phyloP scores from a whole-genome alignment of 2,888 invertebrate genomes.

The Pelosia muscerda region DNA sequence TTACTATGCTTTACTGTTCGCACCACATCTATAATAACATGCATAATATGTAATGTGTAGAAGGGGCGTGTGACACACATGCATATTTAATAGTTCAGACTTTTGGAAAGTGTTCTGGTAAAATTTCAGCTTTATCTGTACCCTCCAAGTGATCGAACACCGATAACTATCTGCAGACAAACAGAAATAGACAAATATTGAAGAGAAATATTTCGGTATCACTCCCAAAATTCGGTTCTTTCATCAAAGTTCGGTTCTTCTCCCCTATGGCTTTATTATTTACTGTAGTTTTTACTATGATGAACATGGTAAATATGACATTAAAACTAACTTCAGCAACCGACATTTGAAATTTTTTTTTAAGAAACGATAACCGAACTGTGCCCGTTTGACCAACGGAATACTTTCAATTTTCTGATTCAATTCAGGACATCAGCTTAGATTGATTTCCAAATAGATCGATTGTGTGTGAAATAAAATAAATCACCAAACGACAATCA shows the following conservation, averaged over 20 bases:
- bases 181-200: too few relatives aligned
- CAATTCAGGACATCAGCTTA: constrained; percentile 66
- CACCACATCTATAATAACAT: not conserved
- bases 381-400: constrained; percentile 9
- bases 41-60: too few relatives aligned
- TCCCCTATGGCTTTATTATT: too few relatives aligned
- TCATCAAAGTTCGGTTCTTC: too few relatives aligned
- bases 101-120: not conserved
- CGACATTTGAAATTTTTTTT: not conserved
- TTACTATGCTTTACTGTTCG: too few relatives aligned
- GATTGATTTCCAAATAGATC: constrained; percentile 61
- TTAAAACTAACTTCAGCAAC: not conserved
- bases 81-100: too few relatives aligned
- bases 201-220: too few relatives aligned
- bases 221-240: too few relatives aligned
- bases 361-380: not conserved
- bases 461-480: constrained; percentile 47
- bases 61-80: too few relatives aligned
- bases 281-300: too few relatives aligned
- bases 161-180: not conserved
- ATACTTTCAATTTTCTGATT: constrained; percentile 11
- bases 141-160: not conserved
- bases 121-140: not conserved
- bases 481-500: not conserved
- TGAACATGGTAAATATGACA: not conserved